Base-by-base conservation (phyloP, 2,113 vertebrate genomes). In the Anoura caudifer region DNA sequence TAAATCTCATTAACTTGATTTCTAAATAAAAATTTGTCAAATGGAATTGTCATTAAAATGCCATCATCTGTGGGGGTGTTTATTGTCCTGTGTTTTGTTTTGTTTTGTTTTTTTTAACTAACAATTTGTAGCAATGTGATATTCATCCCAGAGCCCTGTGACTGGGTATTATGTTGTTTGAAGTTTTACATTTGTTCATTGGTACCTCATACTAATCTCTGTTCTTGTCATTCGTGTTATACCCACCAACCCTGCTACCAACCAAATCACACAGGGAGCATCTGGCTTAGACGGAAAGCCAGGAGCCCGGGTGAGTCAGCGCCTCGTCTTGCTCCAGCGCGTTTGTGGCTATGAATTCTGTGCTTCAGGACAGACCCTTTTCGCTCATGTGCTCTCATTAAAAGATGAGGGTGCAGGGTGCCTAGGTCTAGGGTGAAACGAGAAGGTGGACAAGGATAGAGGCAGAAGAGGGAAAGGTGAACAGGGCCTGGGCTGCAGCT, bases 281-380 rank as follows among this genome's bases (percentile, higher is more conserved):
- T 99, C 99, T 99, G 99, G 99, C 99, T 99, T 99, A 99, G 99
- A 99, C 98, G 99, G 99, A 98, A 99, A 99, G 99, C 99, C 99
- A 98, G 99, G 99, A 99, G 98, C 99, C 98, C 99, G 99, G 99
- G 99, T 99, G 99, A 99, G 99, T 99, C 98, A 99, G 99, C 99
- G 98, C 98, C 98, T 99, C 72, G 41, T 98, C 98, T 98, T 98
- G 98, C 98, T 98, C 96, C 97, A 95, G 96, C 12, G 0, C 69
- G 90, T 89, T 97, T 0, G 1, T 93, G 52, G 72, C 95, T 63
- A 24, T 0, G 11, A 89, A 93, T 96, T 13, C 0, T 77, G 95
- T 95, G 70, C 90, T 75, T 67, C 33, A 47, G 87, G 22, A 85
- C 9, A 13, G 85, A 87, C 65, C 75, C 8, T 5, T 61, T 43